Conservation (phyloP, 1,140 invertebrate species). For the Brachionus rubens region DNA sequence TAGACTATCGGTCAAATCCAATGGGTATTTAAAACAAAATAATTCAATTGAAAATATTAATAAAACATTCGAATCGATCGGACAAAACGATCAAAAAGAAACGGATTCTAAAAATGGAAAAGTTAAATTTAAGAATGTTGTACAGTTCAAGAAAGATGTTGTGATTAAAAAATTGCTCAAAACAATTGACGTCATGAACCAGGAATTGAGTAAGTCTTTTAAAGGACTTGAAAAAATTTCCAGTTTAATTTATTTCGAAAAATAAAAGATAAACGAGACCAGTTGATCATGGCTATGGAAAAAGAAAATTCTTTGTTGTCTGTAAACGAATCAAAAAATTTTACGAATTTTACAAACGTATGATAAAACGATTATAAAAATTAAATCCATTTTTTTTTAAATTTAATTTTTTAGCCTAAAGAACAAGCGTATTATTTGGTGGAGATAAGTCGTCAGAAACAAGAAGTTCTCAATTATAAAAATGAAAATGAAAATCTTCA, state of each 20-base stretch:
- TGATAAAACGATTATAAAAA: background rate
- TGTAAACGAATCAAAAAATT: background rate
- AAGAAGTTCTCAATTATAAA: constrained; percentile 20
- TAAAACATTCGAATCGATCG: background rate
- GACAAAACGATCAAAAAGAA: background rate
- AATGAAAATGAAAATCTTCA: constrained; percentile 16
- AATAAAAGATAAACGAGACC: constrained; percentile 43
- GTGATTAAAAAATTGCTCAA: constrained; percentile 35
- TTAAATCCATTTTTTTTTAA: background rate
- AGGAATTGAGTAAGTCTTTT: constrained; percentile 41
- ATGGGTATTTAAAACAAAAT: background rate
- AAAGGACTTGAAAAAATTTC: background rate
- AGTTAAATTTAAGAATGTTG: constrained; percentile 32
- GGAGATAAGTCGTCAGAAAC: constrained; percentile 3
- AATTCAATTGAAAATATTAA: background rate
- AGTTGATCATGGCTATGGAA: constrained; percentile 33
- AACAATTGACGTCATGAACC: constrained; percentile 35
- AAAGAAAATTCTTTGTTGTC: constrained; percentile 8
- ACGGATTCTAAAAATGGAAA: background rate
- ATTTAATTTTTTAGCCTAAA: background rate
- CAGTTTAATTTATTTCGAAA: background rate
- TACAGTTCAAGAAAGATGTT: constrained; percentile 31
- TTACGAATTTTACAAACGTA: background rate
- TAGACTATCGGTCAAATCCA: background rate
- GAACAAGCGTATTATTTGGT: constrained; percentile 26